phyloP scores from a whole-genome alignment of 2,797 vertebrate genomes.

The Adelosebastes latens region DNA sequence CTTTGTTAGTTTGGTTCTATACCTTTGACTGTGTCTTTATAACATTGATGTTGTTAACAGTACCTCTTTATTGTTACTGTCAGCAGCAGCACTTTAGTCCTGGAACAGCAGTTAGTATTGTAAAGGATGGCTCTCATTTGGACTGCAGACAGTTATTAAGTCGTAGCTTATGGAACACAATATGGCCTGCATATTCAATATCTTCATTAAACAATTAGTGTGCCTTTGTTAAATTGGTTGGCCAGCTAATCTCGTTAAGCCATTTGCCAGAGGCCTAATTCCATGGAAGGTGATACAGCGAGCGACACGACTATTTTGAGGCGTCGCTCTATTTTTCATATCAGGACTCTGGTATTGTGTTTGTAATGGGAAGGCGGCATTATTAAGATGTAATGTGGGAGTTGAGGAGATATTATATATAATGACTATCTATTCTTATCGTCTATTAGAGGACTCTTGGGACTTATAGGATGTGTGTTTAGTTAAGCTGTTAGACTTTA shows the following conservation, averaged over 20 bases:
- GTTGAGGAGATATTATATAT: conserved; percentile 52
- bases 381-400: conserved; percentile 53
- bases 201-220: conserved; percentile 78
- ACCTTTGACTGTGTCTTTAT: background rate
- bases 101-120: conserved; percentile 28
- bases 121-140: conserved; percentile 66
- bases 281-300: conserved; percentile 64
- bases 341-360: conserved; percentile 32
- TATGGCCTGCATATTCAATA: conserved; percentile 74
- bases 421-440: conserved; percentile 55
- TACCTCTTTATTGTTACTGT: background rate
- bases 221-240: conserved; percentile 68
- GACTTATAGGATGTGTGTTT: conserved; percentile 10
- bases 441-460: conserved; percentile 14
- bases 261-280: conserved; percentile 61
- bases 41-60: background rate
- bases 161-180: conserved; percentile 72
- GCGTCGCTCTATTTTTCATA: conserved; percentile 20
- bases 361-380: conserved; percentile 27
- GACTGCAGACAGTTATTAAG: conserved; percentile 77
- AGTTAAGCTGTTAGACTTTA: background rate
- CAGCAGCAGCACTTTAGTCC: background rate
- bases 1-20: background rate
- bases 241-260: conserved; percentile 70
- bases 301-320: conserved; percentile 29